These are phyloP conservation scores for Sisyra nigra DNA, from an alignment of 2,888 invertebrate genomes.

Conservation along the genomic window DNA sequence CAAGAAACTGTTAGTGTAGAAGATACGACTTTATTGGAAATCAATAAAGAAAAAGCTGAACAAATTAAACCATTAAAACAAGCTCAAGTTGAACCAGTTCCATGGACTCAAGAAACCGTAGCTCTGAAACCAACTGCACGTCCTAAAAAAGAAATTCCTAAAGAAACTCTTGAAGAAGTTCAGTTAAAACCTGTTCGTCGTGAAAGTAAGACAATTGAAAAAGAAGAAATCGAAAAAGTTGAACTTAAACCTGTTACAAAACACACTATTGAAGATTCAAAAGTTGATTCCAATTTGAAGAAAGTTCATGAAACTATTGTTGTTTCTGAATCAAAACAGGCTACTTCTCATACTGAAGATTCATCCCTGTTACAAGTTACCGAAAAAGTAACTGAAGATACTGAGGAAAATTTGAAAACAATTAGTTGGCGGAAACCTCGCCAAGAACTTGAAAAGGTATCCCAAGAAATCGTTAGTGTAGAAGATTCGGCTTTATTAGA, in stretches of 20 bases:
- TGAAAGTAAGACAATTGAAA: constrained; percentile 8
- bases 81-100: constrained; percentile 17
- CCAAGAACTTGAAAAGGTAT: constrained; percentile 10
- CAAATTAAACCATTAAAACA: constrained; percentile 16
- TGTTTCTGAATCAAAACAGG: constrained; percentile 33
- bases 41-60: constrained; percentile 22
- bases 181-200: not conserved
- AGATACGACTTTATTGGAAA: constrained; percentile 1
- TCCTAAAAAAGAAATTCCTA: constrained; percentile 26
- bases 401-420: constrained; percentile 11
- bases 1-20: constrained; percentile 12
- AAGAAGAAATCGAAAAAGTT: constrained; percentile 18
- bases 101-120: constrained; percentile 47
- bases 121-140: constrained; percentile 25
- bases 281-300: constrained; percentile 19
- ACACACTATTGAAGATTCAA: constrained; percentile 22
- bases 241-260: constrained; percentile 26
- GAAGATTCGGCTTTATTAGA: constrained; percentile 11
- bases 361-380: constrained; percentile 16
- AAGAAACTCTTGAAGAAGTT: constrained; percentile 27
- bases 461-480: constrained; percentile 8
- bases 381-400: constrained; percentile 12
- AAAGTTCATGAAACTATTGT: constrained; percentile 23
- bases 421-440: constrained; percentile 18
- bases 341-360: constrained; percentile 27